Conservation (phyloP, 2,113 vertebrate genomes). For the Poecilia latipinna region DNA sequence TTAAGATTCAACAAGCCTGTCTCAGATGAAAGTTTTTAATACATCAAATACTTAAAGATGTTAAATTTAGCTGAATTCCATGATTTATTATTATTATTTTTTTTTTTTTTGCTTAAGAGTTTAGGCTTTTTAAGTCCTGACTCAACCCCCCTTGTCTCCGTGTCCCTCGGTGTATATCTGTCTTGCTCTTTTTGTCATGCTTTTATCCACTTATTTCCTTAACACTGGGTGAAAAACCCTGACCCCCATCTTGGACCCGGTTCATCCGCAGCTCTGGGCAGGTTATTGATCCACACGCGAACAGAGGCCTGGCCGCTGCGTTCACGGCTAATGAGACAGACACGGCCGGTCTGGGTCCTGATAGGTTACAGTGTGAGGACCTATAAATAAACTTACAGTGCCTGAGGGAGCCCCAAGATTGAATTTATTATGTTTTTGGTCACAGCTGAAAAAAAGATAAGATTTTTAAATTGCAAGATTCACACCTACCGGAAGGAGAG, state of each 20-base stretch:
- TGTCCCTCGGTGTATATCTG: constrained; percentile 11
- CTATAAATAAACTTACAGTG: constrained; percentile 61
- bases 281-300: constrained; percentile 61
- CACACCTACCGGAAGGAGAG: not conserved
- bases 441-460: constrained; percentile 26
- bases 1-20: not conserved
- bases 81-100: not conserved
- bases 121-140: not conserved
- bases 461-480: constrained; percentile 30
- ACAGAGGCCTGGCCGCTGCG: constrained; percentile 36
- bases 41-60: too few species aligned
- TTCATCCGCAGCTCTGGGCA: constrained; percentile 62
- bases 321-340: constrained; percentile 61
- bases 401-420: constrained; percentile 44
- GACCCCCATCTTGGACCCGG: constrained; percentile 62
- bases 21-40: too few species aligned
- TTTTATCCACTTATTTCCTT: constrained; percentile 72
- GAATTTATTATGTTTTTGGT: constrained; percentile 47
- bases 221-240: constrained; percentile 53
- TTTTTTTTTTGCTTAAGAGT: not conserved
- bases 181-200: constrained; percentile 49
- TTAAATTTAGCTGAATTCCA: not conserved
- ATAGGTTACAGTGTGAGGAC: constrained; percentile 50
- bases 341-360: constrained; percentile 46
- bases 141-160: not conserved